A percentile compares a stretch with the other conserved stretches of the same genome.
phyloP scores from a whole-genome alignment of 37 sponge, comb jelly and placozoan genomes.

The Axinella damicornis region DNA sequence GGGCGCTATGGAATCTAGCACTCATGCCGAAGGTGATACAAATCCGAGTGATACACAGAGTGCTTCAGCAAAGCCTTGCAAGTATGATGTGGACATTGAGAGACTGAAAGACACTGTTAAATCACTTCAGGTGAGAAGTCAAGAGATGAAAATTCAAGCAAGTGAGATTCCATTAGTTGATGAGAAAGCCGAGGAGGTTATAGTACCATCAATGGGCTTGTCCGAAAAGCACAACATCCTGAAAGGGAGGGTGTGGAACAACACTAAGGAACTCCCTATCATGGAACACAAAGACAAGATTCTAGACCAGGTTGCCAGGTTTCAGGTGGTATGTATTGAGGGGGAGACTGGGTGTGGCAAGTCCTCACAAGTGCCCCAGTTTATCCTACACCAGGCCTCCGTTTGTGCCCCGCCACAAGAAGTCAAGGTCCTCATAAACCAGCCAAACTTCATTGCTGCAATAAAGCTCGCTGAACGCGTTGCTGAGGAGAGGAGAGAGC shows the following conservation, averaged over 20 bases:
- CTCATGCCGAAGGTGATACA: too few species aligned
- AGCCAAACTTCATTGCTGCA: conserved; percentile 62
- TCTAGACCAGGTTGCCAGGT: conserved; percentile 4
- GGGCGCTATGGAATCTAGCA: too few species aligned
- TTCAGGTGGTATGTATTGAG: conserved; percentile 49
- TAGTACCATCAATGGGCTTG: conserved; percentile 5
- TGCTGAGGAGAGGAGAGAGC: conserved; percentile 27
- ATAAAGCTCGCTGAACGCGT: conserved; percentile 53
- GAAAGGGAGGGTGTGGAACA: conserved; percentile 44
- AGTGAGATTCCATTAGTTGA: too few species aligned
- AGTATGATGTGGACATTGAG: too few species aligned
- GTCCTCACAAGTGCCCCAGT: conserved; percentile 67
- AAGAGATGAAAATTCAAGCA: too few species aligned
- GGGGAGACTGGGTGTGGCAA: conserved; percentile 78
- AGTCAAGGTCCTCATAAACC: conserved; percentile 43
- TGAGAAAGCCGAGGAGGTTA: too few species aligned
- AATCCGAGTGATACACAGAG: too few species aligned
- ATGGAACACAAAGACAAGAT: conserved; percentile 52
- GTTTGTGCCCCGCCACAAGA: not conserved
- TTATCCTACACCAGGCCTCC: conserved; percentile 34
- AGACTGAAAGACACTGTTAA: too few species aligned
- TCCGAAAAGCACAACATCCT: not conserved
- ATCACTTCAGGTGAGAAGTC: too few species aligned
- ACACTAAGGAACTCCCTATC: conserved; percentile 47
- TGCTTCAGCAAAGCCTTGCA: too few species aligned